Conservation (phyloP, 2,888 invertebrate species). For the Noctua pronuba region DNA sequence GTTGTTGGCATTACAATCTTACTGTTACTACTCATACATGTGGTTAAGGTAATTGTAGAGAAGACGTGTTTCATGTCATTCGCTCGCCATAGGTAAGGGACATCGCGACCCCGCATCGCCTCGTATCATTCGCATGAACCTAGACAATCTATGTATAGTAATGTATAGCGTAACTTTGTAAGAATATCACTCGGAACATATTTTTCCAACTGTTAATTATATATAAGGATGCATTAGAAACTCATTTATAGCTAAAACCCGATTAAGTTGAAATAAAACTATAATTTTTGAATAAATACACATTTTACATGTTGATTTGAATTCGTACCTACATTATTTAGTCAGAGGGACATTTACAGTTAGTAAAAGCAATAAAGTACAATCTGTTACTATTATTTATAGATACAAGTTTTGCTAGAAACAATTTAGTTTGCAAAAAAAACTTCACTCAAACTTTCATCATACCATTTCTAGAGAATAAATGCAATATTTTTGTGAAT, state of each 20-base stretch:
- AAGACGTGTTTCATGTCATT: conserved; percentile 22
- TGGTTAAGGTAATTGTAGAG: conserved; percentile 15
- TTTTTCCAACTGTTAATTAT: conserved; percentile 85
- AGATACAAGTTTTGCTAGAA: conserved; percentile 11
- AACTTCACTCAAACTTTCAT: conserved; percentile 9
- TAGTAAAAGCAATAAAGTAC: conserved; percentile 52
- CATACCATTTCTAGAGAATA: conserved; percentile 35
- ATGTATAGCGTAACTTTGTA: conserved; percentile 78
- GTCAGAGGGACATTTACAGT: conserved; percentile 63
- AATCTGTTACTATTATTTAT: conserved; percentile 49
- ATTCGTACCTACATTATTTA: conserved; percentile 47
- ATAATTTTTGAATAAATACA: conserved; percentile 62
- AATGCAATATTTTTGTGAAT: conserved; percentile 58
- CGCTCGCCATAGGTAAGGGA: conserved; percentile 28
- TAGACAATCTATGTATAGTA: conserved; percentile 78
- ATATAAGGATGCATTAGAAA: conserved; percentile 69
- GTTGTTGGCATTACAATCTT: not conserved
- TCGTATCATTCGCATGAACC: conserved; percentile 86
- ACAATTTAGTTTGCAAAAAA: conserved; percentile 13
- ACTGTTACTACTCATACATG: conserved; percentile 6
- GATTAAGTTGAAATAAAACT: conserved; percentile 58
- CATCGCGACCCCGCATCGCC: conserved; percentile 51
- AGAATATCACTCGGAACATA: conserved; percentile 84
- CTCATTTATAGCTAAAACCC: conserved; percentile 63
- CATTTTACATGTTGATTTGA: conserved; percentile 60